Conservation (phyloP, 2,888 invertebrate species). For the Lypha dubia region DNA sequence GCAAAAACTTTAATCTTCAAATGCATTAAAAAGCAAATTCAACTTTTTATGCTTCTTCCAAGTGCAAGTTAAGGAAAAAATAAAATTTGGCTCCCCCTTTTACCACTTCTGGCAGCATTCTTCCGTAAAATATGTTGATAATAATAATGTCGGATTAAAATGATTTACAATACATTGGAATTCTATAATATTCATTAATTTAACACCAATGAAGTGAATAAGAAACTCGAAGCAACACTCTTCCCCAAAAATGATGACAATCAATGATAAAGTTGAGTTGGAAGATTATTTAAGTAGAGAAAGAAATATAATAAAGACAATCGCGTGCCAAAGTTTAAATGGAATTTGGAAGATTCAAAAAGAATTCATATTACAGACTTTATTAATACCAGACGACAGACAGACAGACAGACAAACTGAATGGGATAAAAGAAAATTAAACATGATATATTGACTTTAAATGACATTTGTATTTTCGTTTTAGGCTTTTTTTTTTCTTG, state of each 20-base stretch:
- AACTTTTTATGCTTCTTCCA: background rate
- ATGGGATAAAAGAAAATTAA: slow-evolving; percentile 32
- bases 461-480: slow-evolving; percentile 47
- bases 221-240: slow-evolving; percentile 21
- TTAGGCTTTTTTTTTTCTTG: slow-evolving; percentile 25
- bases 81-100: slow-evolving; percentile 38
- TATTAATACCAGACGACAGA: slow-evolving; percentile 61
- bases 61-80: slow-evolving; percentile 21
- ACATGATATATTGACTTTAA: slow-evolving; percentile 68
- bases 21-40: slow-evolving; percentile 9
- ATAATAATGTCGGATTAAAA: slow-evolving; percentile 72
- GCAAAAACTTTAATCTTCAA: slow-evolving; percentile 24
- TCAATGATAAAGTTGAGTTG: slow-evolving; percentile 14
- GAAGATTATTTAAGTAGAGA: slow-evolving; percentile 15
- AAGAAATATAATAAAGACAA: slow-evolving; percentile 62
- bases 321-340: slow-evolving; percentile 68
- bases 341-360: slow-evolving; percentile 59
- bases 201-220: slow-evolving; percentile 55
- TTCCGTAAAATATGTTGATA: slow-evolving; percentile 49
- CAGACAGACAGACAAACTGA: slow-evolving; percentile 28
- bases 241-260: slow-evolving; percentile 34
- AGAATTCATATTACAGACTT: slow-evolving; percentile 58
- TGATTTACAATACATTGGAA: slow-evolving; percentile 72
- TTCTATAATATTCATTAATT: slow-evolving; percentile 67
- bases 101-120: slow-evolving; percentile 58